Evolutionary conservation across 1,140 invertebrate genomes (phyloP), one percentile per base, ranked within the genome.

Genomic region (Phymorhynchus buccinoides): DNA sequence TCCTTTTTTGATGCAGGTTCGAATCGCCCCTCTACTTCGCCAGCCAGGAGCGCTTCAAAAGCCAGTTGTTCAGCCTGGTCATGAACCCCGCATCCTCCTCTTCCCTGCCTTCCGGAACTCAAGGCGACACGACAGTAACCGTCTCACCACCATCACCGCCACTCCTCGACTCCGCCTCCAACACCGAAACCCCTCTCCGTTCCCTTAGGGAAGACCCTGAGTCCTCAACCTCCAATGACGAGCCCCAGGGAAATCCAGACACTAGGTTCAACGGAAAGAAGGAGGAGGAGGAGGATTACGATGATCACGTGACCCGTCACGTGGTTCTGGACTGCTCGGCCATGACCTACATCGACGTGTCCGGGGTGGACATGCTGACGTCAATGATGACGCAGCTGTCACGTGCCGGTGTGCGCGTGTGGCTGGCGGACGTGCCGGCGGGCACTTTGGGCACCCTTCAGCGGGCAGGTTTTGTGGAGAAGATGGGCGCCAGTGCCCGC

Each of bases 301-400:
- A n/a, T n/a, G 30, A 16, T 32, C 83, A 81, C n/a, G 44, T 12
- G n/a, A 37, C 87, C 32, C 87, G 87, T 35, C 77, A 87, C 71
- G 86, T 88, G 35, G 88, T 93, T 30, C 80, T 93, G 39, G 92
- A 93, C 86, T 92, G 89, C 85, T 88, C 88, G 22, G 84, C 86
- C 32, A 88, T 92, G 77, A 88, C 87, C 52, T 92, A 92, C 80
- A 88, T 93, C 9, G 92, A 93, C 86, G 83, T 88, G 32, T 86
- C 86, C 18, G 92, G 92, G 0, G 79, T 92, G 0, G 89, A 88
- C 42, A 88, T 88, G 41, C 80, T 93, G 9, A 71, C 83, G 77
- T 86, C 89, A 82, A 85, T 92, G 27, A 66, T 86, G 27, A 88
- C 84, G 27, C 88, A 88, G 77, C 89, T 88, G 78, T 75, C 78